phyloP scores from a whole-genome alignment of 2,888 invertebrate genomes.

The Polia nebulosa region DNA sequence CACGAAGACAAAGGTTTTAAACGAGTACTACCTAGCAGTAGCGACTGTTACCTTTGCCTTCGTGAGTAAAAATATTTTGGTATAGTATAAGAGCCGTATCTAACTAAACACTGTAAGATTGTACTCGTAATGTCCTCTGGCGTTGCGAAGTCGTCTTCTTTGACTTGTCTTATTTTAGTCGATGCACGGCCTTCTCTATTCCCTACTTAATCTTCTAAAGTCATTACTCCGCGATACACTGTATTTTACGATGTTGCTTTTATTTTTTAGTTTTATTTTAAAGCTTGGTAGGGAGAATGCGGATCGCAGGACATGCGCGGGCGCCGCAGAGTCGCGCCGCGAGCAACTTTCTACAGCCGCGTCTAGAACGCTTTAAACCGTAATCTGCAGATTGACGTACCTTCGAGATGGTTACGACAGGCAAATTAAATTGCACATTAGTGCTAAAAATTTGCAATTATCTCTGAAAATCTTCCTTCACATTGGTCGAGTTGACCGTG shows the following conservation, averaged over 20 bases:
- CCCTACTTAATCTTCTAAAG: constrained; percentile 78
- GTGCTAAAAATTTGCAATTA: constrained; percentile 79
- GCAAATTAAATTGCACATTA: constrained; percentile 87
- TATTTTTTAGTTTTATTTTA: constrained; percentile 85
- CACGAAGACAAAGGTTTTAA: constrained; percentile 11
- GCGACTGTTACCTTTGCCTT: neutral
- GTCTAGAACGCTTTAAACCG: constrained; percentile 90
- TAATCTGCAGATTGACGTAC: constrained; percentile 90
- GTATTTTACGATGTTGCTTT: constrained; percentile 83
- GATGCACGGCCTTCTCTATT: constrained; percentile 75
- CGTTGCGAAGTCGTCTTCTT: constrained; percentile 52
- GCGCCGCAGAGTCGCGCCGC: constrained; percentile 90
- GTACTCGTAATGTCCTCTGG: constrained; percentile 43
- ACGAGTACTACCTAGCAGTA: neutral
- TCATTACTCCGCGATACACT: constrained; percentile 77
- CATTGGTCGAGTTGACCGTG: constrained; percentile 63
- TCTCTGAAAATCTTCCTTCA: constrained; percentile 68
- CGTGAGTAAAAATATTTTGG: constrained; percentile 31
- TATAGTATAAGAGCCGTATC: constrained; percentile 35
- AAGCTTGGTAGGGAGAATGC: constrained; percentile 87
- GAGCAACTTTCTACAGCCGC: constrained; percentile 90
- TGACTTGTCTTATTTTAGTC: constrained; percentile 61
- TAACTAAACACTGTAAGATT: constrained; percentile 40
- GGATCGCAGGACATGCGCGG: constrained; percentile 88
- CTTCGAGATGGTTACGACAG: constrained; percentile 86